Base-by-base conservation (phyloP, 2,888 invertebrate genomes). In the Nebria brevicollis region DNA sequence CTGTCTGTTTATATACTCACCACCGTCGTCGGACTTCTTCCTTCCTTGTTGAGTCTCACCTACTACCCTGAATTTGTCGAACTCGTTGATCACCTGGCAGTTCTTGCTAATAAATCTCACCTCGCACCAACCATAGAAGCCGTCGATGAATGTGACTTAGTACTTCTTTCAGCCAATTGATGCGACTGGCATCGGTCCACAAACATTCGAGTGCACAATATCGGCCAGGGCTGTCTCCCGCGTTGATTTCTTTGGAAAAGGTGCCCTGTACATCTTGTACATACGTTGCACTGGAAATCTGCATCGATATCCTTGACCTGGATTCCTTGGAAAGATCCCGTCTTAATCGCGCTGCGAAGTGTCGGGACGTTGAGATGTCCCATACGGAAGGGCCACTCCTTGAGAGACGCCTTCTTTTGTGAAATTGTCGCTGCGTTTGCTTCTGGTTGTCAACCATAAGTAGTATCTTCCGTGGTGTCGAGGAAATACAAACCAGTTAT, bases 101-200 rank as follows among this genome's bases (percentile, higher is more conserved):
- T 85, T 85, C n/a, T n/a, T 11, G 70, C 82, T 83, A 6, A 84
- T 8, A 7, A 85, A 82, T n/a, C 79, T 77, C 1, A 84, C 77
- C 20, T 82, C 82, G 34, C 85, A 66, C 66, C 1, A 66, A 0
- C 66, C 13, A 0, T 1, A 66, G 5, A 7, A 7, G 20, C 1
- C 66, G 25, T 86, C 85, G 1, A 85, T 85, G 42, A 86, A 85
- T 13, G 83, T 84, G 0, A 83, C 64, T 7, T 84, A 82, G 77
- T 85, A 86, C 66, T 26, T 82, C 0, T 84, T 82, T n/a, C 83
- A 77, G 43, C 84, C 66, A 66, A 11, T 66, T n/a, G 66, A 66
- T 66, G 7, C 5, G 7, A 20, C 1, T 13, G 8, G 6, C 66
- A 66, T 66, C 13, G 66, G 66, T 66, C 1, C 66, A 13, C 66